phyloP scores from a whole-genome alignment of 2,797 vertebrate genomes.

The Crenichthys baileyi region DNA sequence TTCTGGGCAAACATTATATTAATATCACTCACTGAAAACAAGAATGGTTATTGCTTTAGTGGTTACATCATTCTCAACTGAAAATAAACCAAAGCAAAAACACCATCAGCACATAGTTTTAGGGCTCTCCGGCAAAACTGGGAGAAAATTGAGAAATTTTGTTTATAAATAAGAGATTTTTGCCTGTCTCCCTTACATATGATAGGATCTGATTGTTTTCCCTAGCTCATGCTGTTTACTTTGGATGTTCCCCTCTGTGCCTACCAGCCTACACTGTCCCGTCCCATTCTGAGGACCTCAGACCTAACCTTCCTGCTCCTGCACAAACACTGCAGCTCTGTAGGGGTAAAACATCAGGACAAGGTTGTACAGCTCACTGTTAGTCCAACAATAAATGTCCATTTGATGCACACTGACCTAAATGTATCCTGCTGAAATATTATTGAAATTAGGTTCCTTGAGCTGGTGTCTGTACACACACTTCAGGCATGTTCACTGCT shows the following conservation, averaged over 20 bases:
- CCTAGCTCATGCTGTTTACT: slow-evolving; percentile 41
- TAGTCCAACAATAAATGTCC: background rate
- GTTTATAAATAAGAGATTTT: slow-evolving; percentile 55
- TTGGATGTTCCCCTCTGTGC: slow-evolving; percentile 38
- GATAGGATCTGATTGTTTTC: slow-evolving; percentile 49
- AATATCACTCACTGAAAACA: slow-evolving; percentile 44
- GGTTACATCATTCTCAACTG: slow-evolving; percentile 34
- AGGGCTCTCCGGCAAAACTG: slow-evolving; percentile 9
- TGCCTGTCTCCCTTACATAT: slow-evolving; percentile 13
- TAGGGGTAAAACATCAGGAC: slow-evolving; percentile 6
- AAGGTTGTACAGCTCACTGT: background rate
- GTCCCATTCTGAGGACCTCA: slow-evolving; percentile 23
- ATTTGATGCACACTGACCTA: background rate
- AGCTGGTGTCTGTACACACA: background rate
- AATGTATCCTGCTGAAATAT: background rate
- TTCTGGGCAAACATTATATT: slow-evolving; percentile 18
- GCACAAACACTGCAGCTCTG: slow-evolving; percentile 3
- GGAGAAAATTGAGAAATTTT: slow-evolving; percentile 14
- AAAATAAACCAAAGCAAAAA: slow-evolving; percentile 51
- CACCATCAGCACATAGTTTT: slow-evolving; percentile 11
- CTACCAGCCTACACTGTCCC: slow-evolving; percentile 26
- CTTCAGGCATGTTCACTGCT: background rate
- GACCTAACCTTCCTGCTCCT: slow-evolving; percentile 16
- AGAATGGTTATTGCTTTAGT: slow-evolving; percentile 47
- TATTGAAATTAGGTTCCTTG: background rate